Evolutionary conservation across 2,888 invertebrate species (phyloP).

Genomic region (Diarsia dahlii): DNA sequence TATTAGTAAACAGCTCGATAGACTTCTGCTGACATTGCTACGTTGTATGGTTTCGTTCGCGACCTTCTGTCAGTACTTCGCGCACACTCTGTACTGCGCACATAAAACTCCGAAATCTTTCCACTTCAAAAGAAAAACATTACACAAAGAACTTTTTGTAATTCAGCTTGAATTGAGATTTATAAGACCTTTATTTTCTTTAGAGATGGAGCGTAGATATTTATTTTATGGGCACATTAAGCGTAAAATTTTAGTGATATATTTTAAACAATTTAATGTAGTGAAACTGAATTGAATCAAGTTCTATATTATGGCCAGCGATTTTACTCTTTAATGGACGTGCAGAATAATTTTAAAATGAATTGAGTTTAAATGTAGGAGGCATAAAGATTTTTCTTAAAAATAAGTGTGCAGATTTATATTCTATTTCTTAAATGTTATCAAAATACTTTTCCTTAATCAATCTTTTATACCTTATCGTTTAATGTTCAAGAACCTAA

Average conservation of each 20-base stretch:
- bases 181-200: conserved; percentile 30
- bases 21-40: conserved; percentile 77
- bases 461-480: background rate
- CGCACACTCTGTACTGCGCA: conserved; percentile 62
- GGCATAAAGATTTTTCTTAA: background rate
- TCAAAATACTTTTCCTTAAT: background rate
- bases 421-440: background rate
- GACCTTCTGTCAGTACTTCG: conserved; percentile 71
- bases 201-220: conserved; percentile 7
- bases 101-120: conserved; percentile 37
- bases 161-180: conserved; percentile 37
- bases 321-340: conserved; percentile 23
- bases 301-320: conserved; percentile 25
- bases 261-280: conserved; percentile 27
- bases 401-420: background rate
- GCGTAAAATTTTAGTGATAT: background rate
- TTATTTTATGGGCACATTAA: conserved; percentile 19
- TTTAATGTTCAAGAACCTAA: background rate
- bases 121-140: conserved; percentile 17
- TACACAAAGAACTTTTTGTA: conserved; percentile 16
- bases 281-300: conserved; percentile 25
- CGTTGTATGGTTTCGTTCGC: conserved; percentile 76
- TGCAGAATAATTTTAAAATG: conserved; percentile 1
- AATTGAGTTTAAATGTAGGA: background rate
- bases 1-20: conserved; percentile 66